Evolutionary conservation across 2,797 vertebrate genomes (phyloP).

Genomic region (Helicolenus hilgendorfi): DNA sequence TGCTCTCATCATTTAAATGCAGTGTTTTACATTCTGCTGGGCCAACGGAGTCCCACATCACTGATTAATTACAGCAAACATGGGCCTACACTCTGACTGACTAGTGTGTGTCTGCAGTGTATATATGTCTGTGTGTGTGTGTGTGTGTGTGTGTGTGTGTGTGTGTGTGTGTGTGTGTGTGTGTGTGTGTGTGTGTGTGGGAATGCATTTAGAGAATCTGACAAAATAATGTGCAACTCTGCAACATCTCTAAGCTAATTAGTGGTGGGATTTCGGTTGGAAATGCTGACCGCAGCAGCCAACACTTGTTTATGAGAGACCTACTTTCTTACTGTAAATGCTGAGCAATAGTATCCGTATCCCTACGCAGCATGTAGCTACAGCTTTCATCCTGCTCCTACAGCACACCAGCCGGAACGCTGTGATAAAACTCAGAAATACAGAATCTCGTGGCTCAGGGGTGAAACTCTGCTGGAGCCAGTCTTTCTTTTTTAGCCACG

Average conservation of each 20-base stretch:
- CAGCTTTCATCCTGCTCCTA: conserved; percentile 46
- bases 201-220: conserved; percentile 39
- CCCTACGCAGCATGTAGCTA: neutral
- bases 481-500: neutral
- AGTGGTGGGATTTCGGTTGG: conserved; percentile 39
- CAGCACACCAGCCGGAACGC: conserved; percentile 2
- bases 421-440: neutral
- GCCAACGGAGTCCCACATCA: conserved; percentile 28
- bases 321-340: conserved; percentile 54
- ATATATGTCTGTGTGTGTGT: neutral
- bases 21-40: conserved; percentile 63
- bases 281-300: conserved; percentile 69
- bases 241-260: conserved; percentile 72
- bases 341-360: conserved; percentile 34
- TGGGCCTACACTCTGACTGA: neutral
- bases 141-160: neutral
- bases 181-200: neutral
- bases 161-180: neutral
- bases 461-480: neutral
- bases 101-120: neutral
- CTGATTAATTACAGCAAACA: conserved; percentile 73
- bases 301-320: conserved; percentile 71
- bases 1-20: conserved; percentile 55
- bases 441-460: neutral
- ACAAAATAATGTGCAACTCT: conserved; percentile 55